Evolutionary conservation across 64 coral and sea anemone genomes (phyloP), one percentile per base, ranked within the genome.

Genomic region (Platygyra sinensis): DNA sequence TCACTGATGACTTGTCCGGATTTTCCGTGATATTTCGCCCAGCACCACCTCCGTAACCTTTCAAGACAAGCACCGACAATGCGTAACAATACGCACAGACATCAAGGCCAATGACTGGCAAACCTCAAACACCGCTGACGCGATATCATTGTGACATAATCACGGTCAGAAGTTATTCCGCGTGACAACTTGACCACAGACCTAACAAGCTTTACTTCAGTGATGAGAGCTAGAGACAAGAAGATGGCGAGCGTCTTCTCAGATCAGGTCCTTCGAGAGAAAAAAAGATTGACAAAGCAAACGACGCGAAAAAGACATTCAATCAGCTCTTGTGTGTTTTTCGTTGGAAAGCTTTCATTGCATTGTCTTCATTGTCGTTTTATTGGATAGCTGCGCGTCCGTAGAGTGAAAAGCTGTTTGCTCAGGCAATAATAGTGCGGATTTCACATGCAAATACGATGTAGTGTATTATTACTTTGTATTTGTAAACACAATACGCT

Each of bases 401-500:
- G 11, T 22, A 29, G 12, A 52, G 19, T 79, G 22, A 79, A 55
- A 15, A 79, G 52, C 16, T 54, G 57, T 62, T 61, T 80, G 52
- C 55, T 57, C 16, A 28, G 52, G 27, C 27, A 60, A 60, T 61
- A 61, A 80, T 57, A 28, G 5, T 61, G 5, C 54, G 57, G 54
- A 57, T 80, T 80, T 80, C 76, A 57, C 22, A 79, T 79, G 76
- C 49, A 79, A 79, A 79, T 79, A 54, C n/a, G 24, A 49, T 55
- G 51, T 55, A 27, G 24, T 77, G 33, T 73, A 15, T 46, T 77
- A 77, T 28, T 79, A 79, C 20, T 17, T 55, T 51, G 51, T 79
- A 55, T 79, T 51, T 54, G 51, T 79, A 79, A 79, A 79, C 51
- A 79, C 51, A 28, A 50, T 55, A 13, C 51, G 49, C 11, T 79